A percentile compares a stretch with the other conserved stretches of the same genome.
Conservation (phyloP, 2,797 vertebrate genomes). For the Bradypodion pumilum region DNA sequence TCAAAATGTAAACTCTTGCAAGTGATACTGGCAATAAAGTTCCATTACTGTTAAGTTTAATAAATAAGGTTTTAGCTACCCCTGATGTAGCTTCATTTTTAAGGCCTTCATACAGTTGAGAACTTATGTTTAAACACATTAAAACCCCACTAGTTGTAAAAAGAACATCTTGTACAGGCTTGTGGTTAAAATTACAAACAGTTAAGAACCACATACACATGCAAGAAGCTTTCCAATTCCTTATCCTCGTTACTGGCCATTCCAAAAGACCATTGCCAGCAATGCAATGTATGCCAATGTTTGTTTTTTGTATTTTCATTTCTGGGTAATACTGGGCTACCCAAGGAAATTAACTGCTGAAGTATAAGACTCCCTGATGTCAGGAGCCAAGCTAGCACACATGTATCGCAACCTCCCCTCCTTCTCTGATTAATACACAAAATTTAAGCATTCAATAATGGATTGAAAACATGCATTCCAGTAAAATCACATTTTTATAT, state of each 20-base stretch:
- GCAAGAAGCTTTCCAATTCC: slow-evolving; percentile 65
- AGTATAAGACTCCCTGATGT: slow-evolving; percentile 54
- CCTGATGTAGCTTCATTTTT: slow-evolving; percentile 76
- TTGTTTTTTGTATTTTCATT: slow-evolving; percentile 1
- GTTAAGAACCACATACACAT: slow-evolving; percentile 72
- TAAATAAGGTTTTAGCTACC: slow-evolving; percentile 78
- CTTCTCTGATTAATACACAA: slow-evolving; percentile 80
- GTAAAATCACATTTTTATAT: slow-evolving; percentile 72
- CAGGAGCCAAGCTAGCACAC: slow-evolving; percentile 66
- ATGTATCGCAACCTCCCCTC: slow-evolving; percentile 71
- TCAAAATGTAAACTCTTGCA: slow-evolving; percentile 72
- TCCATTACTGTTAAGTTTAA: slow-evolving; percentile 67
- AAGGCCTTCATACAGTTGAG: slow-evolving; percentile 80
- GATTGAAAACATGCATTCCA: slow-evolving; percentile 78
- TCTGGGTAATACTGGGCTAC: not conserved
- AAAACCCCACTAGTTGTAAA: slow-evolving; percentile 79
- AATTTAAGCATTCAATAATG: slow-evolving; percentile 71
- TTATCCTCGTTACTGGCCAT: slow-evolving; percentile 63
- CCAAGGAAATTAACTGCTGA: not conserved
- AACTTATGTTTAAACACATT: slow-evolving; percentile 74
- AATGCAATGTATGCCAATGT: slow-evolving; percentile 65
- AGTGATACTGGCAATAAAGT: slow-evolving; percentile 67
- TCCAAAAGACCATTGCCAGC: slow-evolving; percentile 68
- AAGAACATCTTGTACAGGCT: slow-evolving; percentile 77
- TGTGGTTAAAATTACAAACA: slow-evolving; percentile 73